Base-by-base conservation (phyloP, 2,888 invertebrate genomes). In the Epirrhoe alternata region DNA sequence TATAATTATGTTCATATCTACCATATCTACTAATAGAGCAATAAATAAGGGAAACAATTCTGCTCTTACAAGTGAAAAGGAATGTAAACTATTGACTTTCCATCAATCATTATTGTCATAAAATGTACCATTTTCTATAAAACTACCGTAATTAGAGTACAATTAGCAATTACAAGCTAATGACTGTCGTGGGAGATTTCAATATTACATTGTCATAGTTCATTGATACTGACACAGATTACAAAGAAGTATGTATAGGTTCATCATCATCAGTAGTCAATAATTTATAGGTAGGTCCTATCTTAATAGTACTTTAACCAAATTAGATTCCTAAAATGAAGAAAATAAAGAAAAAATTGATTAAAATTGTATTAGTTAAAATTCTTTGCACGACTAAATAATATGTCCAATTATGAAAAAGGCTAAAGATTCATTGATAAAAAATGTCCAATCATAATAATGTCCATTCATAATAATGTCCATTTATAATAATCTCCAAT, bases 161-260 rank as follows among this genome's bases (percentile, higher is more conserved):
- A 64, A 66, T 63, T 35, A 61, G 55, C 58, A 45, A 61, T 61
- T 59, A 61, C 47, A 54, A 63, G 64, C 56, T 69, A 70, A 71
- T 70, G 51, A 68, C 47, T 16, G 10, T 53, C 61, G 71, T 71
- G 71, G 61, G 72, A 74, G 64, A 61, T 63, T 51, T 62, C 38
- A 45, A 38, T 33, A 42, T 53, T 66, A 55, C 66, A 71, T 73
- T 71, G 73, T 68, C 56, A 62, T 68, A 65, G 70, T 74, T 67
- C 71, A 75, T 72, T 72, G 75, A 65, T 67, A 70, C 65, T 54
- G 31, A 5, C 30, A 60, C 14, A 54, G 61, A 49, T 61, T 61
- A 33, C 12, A 10, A 24, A n/a, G 12, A n/a, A 51, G 51, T 24
- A 24, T 3, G 1, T 24, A 24, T 24, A 24, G 3, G 24, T 24